Conservation (phyloP, 2,113 vertebrate genomes). For the Silurus meridionalis region DNA sequence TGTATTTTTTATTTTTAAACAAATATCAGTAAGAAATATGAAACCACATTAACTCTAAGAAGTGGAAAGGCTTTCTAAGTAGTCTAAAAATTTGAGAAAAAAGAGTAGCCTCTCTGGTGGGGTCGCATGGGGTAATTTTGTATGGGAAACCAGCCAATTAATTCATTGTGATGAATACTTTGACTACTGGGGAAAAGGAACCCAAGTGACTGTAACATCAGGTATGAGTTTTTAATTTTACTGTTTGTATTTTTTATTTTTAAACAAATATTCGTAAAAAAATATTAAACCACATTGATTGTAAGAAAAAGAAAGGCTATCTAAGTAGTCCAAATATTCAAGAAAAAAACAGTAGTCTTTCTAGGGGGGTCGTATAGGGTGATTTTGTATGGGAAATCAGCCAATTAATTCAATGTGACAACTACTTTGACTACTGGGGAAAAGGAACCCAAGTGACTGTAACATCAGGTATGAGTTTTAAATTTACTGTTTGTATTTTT, state of each 20-base stretch:
- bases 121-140: neutral
- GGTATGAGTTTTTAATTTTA: neutral
- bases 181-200: slow-evolving; percentile 41
- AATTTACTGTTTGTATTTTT: neutral
- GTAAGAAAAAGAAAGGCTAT: neutral
- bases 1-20: neutral
- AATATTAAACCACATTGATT: neutral
- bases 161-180: slow-evolving; percentile 32
- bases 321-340: neutral
- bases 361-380: neutral
- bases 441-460: slow-evolving; percentile 41
- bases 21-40: neutral
- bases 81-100: neutral
- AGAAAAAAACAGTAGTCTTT: neutral
- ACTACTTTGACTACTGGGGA: slow-evolving; percentile 32
- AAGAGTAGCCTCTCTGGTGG: neutral
- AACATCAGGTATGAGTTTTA: neutral
- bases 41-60: neutral
- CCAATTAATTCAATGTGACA: slow-evolving; percentile 25
- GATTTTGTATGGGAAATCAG: slow-evolving; percentile 7
- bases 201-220: slow-evolving; percentile 19
- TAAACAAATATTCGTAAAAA: neutral
- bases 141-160: neutral
- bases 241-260: neutral
- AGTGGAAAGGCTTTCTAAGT: neutral